Evolutionary conservation across 1,140 invertebrate species (phyloP).

Genomic region (Manduca sexta): DNA sequence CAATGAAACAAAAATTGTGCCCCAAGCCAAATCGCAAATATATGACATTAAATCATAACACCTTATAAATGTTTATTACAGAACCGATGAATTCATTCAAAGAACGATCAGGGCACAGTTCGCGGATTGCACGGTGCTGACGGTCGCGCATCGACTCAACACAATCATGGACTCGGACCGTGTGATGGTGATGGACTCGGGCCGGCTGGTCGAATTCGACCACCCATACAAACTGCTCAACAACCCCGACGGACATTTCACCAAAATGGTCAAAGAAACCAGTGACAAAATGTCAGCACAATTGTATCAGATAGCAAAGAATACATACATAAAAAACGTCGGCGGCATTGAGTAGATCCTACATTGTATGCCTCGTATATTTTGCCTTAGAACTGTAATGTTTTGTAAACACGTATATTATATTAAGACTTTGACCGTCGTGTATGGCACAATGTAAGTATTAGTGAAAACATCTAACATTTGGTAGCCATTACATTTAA

Average conservation of each 20-base stretch:
- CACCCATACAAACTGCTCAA: slow-evolving; percentile 76
- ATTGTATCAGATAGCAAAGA: slow-evolving; percentile 58
- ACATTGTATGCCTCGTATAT: slow-evolving; percentile 3
- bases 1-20: no score
- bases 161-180: slow-evolving; percentile 88
- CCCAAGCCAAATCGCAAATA: no score
- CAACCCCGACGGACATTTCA: slow-evolving; percentile 77
- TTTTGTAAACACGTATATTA: neutral
- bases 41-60: no score
- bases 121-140: slow-evolving; percentile 80
- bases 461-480: neutral
- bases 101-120: slow-evolving; percentile 78
- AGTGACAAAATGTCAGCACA: slow-evolving; percentile 72
- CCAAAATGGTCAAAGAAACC: slow-evolving; percentile 80
- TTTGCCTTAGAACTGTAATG: slow-evolving; percentile 16
- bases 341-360: slow-evolving; percentile 45
- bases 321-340: slow-evolving; percentile 53
- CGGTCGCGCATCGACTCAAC: slow-evolving; percentile 88
- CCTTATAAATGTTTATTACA: slow-evolving; percentile 37
- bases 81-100: slow-evolving; percentile 77
- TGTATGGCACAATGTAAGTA: neutral
- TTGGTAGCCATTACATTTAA: neutral
- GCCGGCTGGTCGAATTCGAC: slow-evolving; percentile 74
- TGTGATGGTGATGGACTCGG: slow-evolving; percentile 84
- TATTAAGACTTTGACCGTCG: neutral